Base-by-base conservation (phyloP, 2,888 invertebrate genomes). In the Halictus ligatus region DNA sequence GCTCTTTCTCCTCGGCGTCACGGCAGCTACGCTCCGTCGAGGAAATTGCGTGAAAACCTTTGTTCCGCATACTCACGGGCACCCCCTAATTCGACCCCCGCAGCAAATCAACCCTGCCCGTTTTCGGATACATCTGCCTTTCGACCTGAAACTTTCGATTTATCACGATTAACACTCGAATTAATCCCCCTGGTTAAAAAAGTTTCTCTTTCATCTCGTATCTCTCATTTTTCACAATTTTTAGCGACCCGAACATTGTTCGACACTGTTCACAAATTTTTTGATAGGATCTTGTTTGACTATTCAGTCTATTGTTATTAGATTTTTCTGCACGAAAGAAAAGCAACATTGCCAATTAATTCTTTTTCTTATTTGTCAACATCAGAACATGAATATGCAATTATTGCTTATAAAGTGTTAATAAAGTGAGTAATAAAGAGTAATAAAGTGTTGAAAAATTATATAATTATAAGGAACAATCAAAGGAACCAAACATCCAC, bases 1-100 rank as follows among this genome's bases (percentile, higher is more conserved):
- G 94, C 94, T 94, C 93, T 94, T 94, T 94, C 93, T 92, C 92
- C 86, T 29, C 67, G 67, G 90, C 89, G 64, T 88, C 86, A 87
- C 82, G 84, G 80, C 74, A 69, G 81, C 84, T 67, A 67, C 35
- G 67, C 74, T 78, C 81, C 89, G 81, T 75, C 73, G 67, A 88
- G 89, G 69, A 88, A 91, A 89, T 91, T 87, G 85, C 89, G 89
- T 87, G 80, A 88, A 90, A 90, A 90, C 87, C 84, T 83, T 85
- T 86, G 81, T 77, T 74, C 79, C 58, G 78, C 80, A 69, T 72
- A 46, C 84, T 67, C 76, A 43, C 80, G 78, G 79, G 73, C 60
- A 60, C 48, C 74, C 81, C 50, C 80, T 88, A 88, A 90, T 85
- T 78, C 71, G 40, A 25, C 40, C 10, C 67, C 35, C 80, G 54